A percentile compares a stretch with the other conserved stretches of the same genome.
Evolutionary conservation across 1,140 invertebrate genomes (phyloP).

Genomic region (Procambarus clarkii): DNA sequence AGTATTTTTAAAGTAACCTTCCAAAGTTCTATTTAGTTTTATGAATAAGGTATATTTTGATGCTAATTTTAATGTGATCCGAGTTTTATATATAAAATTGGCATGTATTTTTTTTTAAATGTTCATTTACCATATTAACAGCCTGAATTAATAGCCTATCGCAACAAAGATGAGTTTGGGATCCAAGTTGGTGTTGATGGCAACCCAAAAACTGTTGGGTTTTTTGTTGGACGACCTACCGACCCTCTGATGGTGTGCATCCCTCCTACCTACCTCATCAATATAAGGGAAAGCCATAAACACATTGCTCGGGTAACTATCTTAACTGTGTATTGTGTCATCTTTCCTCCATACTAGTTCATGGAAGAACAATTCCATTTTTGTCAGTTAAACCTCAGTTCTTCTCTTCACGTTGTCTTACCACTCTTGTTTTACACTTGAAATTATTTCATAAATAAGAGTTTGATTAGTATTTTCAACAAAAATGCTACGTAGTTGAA

Average conservation of each 20-base stretch:
- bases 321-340: too few species aligned
- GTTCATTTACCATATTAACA: slow-evolving; percentile 41
- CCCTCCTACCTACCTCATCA: slow-evolving; percentile 74
- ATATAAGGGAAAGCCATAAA: slow-evolving; percentile 75
- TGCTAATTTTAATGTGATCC: not conserved
- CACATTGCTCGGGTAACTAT: slow-evolving; percentile 74
- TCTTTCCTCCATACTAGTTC: too few species aligned
- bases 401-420: too few species aligned
- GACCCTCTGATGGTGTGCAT: slow-evolving; percentile 74
- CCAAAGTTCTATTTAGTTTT: too few species aligned
- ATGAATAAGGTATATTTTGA: not conserved
- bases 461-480: too few species aligned
- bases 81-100: not conserved
- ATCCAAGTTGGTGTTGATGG: slow-evolving; percentile 76
- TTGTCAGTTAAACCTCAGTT: too few species aligned
- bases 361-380: too few species aligned
- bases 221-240: slow-evolving; percentile 75
- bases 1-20: too few species aligned
- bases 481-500: too few species aligned
- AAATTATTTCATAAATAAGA: too few species aligned
- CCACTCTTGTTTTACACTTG: too few species aligned
- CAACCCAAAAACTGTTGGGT: slow-evolving; percentile 77
- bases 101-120: slow-evolving; percentile 25
- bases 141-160: slow-evolving; percentile 76
- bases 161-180: slow-evolving; percentile 78